Conservation (phyloP, 2,888 invertebrate genomes). For the Spilosoma lubricipeda region DNA sequence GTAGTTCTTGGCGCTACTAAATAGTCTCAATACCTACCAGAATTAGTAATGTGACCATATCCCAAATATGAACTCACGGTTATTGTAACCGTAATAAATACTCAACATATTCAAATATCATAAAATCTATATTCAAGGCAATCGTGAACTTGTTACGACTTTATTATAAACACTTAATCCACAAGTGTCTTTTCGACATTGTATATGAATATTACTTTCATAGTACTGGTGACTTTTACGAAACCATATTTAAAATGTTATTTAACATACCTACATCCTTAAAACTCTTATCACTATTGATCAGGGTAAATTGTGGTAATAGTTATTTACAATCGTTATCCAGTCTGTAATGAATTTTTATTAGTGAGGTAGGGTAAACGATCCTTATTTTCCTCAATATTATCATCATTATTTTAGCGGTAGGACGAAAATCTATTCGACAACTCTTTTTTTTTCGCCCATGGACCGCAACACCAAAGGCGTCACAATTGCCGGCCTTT, state of each 20-base stretch:
- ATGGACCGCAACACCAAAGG: too few species aligned
- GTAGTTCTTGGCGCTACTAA: slow-evolving; percentile 44
- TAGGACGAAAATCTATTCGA: too few species aligned
- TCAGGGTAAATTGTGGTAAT: not conserved
- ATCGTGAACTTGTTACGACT: slow-evolving; percentile 62
- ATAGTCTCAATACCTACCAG: slow-evolving; percentile 14
- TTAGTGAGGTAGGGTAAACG: too few species aligned
- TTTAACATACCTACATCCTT: slow-evolving; percentile 13
- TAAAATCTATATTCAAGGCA: slow-evolving; percentile 67
- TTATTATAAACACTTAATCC: slow-evolving; percentile 55
- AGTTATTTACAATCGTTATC: not conserved
- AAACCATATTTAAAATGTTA: not conserved
- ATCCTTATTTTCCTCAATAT: too few species aligned
- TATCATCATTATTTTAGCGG: too few species aligned
- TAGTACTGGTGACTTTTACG: slow-evolving; percentile 25
- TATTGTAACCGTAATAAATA: slow-evolving; percentile 36
- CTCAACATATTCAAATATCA: slow-evolving; percentile 52
- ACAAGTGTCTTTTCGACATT: slow-evolving; percentile 46
- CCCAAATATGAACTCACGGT: slow-evolving; percentile 37
- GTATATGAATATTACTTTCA: slow-evolving; percentile 50
- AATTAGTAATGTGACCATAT: slow-evolving; percentile 23
- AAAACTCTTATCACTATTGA: not conserved
- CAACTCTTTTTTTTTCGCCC: too few species aligned
- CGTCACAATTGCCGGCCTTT: too few species aligned
- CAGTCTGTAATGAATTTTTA: too few species aligned